Evolutionary conservation across 1,140 invertebrate genomes (phyloP), one percentile per base, ranked within the genome.

Genomic region (Eriosoma lanigerum): DNA sequence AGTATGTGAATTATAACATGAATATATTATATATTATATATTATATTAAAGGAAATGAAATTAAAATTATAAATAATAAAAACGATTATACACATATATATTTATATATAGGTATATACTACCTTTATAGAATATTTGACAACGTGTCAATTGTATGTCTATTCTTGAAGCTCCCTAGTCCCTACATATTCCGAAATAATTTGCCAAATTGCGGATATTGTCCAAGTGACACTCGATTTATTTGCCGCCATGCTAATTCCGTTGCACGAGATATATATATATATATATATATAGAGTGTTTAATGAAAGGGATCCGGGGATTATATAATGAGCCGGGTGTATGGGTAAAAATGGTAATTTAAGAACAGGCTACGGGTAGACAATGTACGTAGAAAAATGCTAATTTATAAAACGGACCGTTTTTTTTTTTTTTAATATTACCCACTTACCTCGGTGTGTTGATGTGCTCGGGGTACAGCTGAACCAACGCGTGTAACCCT

Each of bases 261-360:
- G 54, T 58, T 56, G 52, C 19, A 4, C 62, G 62, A 38, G n/a
- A 10, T 38, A 12, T 38, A 12, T 17, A 8, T 13, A 12, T 38
- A 10, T 38, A 12, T 38, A 12, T 17, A 8, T 13, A 12, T 15
- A 13, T 21, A n/a, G 32, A 58, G 73, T 60, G 73, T 60, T 44
- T 76, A 76, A 76, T 60, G 73, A 76, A 60, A 76, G 73, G 54
- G 73, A 76, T 76, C 73, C n/a, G 15, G 54, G 73, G 73, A 76
- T 76, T 76, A 76, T 66, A 38, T 76, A 76, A 58, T 60, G 73
- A 76, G 73, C 73, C 73, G 73, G 73, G 73, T 76, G 73, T 76
- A 38, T 21, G 54, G 66, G 66, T 70, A 29, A 76, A 76, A 76
- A 76, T 76, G 73, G 73, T 76, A 76, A 76, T 76, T 76, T 76